Evolutionary conservation across 1,140 invertebrate species (phyloP).

Genomic region (Sitobion miscanthi): DNA sequence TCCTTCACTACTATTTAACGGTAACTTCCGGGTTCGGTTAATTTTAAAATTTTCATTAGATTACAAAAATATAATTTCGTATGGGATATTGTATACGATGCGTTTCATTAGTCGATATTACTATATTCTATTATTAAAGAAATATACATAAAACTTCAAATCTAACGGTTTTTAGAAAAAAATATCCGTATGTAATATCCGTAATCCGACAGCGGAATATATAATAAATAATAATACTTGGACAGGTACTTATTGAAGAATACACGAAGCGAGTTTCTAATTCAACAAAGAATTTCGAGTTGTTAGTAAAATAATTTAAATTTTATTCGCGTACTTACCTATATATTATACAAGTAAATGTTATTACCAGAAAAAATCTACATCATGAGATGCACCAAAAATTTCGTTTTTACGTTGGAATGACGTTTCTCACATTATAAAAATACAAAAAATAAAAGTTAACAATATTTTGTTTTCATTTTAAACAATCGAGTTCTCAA

Average conservation of each 20-base stretch:
- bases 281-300: neutral
- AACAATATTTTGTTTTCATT: neutral
- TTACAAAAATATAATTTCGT: neutral
- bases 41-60: neutral
- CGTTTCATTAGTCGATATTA: neutral
- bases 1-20: neutral
- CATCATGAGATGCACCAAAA: neutral
- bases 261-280: neutral
- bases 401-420: neutral
- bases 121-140: neutral
- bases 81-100: neutral
- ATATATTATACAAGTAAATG: neutral
- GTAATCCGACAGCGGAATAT: neutral
- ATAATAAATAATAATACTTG: no score
- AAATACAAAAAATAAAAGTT: neutral
- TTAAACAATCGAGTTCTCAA: neutral
- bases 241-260: neutral
- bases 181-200: neutral
- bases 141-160: neutral
- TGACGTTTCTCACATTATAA: neutral
- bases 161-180: neutral
- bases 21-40: slow-evolving; percentile 29
- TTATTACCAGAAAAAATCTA: neutral
- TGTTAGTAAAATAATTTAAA: neutral
- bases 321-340: neutral